Percentiles rank a stretch among this genome's conserved stretches.
Conservation (phyloP, 2,888 invertebrate genomes). For the Xiphydria camelus region DNA sequence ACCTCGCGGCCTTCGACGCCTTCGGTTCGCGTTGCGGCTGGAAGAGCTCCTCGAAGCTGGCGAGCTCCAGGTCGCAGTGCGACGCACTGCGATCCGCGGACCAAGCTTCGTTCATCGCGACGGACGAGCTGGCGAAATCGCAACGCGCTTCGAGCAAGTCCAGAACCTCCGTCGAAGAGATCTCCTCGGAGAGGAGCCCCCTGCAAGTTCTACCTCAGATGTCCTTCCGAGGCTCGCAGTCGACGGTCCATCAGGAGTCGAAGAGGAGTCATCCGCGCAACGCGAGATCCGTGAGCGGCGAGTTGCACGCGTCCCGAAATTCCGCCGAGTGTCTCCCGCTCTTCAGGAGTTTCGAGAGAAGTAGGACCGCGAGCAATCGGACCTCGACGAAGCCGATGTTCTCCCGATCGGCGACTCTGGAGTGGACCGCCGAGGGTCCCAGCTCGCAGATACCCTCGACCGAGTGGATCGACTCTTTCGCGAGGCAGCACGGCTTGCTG, state of each 20-base stretch:
- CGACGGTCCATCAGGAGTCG: neutral
- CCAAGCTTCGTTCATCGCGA: no score
- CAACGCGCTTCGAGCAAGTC: neutral
- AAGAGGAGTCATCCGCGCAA: neutral
- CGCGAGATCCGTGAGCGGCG: no score
- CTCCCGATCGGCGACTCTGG: conserved; percentile 13
- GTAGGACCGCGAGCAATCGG: neutral
- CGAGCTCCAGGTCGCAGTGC: neutral
- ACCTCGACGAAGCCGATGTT: conserved; percentile 5
- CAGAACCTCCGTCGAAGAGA: neutral
- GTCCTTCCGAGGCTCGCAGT: neutral
- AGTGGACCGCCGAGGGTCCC: conserved; percentile 14
- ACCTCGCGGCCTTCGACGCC: neutral
- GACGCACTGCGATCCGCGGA: no score
- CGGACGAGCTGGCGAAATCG: no score
- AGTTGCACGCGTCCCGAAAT: no score
- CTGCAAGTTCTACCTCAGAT: neutral
- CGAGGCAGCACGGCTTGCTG: conserved; percentile 9
- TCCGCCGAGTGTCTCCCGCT: no score
- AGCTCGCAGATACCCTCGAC: conserved; percentile 8
- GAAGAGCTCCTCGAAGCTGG: neutral
- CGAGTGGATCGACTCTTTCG: conserved; percentile 14
- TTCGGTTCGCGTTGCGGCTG: neutral
- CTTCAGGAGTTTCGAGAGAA: neutral
- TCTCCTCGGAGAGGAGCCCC: no score